A percentile compares a stretch with the other conserved stretches of the same genome.
Conservation (phyloP, 1,140 invertebrate species). For the Potamilus streckersoni region DNA sequence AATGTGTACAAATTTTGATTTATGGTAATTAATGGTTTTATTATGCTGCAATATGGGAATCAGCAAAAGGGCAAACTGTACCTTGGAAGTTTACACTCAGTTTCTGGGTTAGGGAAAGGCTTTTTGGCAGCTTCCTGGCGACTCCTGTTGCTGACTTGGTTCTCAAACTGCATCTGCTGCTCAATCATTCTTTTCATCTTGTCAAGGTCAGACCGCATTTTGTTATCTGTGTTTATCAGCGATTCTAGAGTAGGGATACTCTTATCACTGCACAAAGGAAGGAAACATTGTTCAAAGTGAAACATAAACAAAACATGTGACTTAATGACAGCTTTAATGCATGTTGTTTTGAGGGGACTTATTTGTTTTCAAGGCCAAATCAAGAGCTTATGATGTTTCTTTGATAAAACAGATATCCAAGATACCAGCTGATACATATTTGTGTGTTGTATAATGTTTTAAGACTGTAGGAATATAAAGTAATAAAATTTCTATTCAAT, state of each 20-base stretch:
- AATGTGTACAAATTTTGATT: background rate
- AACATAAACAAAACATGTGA: too few relatives aligned
- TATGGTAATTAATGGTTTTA: background rate
- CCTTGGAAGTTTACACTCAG: constrained; percentile 83
- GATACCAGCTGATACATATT: too few relatives aligned
- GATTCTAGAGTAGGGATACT: constrained; percentile 84
- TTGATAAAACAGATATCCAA: too few relatives aligned
- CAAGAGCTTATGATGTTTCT: too few relatives aligned
- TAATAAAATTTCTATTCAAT: too few relatives aligned
- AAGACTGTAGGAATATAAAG: too few relatives aligned
- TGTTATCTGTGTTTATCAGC: constrained; percentile 71
- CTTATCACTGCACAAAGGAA: constrained; percentile 73
- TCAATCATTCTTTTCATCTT: constrained; percentile 67
- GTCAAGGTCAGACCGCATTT: constrained; percentile 69
- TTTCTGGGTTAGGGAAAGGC: constrained; percentile 64
- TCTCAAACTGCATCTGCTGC: constrained; percentile 52
- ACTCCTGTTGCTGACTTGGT: constrained; percentile 41
- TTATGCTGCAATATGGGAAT: background rate
- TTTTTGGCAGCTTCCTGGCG: constrained; percentile 43
- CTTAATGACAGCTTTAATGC: too few relatives aligned
- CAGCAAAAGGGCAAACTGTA: constrained; percentile 24
- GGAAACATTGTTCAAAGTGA: too few relatives aligned
- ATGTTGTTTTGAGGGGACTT: too few relatives aligned
- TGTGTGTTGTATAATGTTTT: too few relatives aligned
- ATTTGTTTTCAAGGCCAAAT: too few relatives aligned